Evolutionary conservation across 2,888 invertebrate species (phyloP), one percentile per base, ranked within the genome.

Genomic region (Xanthia togata): DNA sequence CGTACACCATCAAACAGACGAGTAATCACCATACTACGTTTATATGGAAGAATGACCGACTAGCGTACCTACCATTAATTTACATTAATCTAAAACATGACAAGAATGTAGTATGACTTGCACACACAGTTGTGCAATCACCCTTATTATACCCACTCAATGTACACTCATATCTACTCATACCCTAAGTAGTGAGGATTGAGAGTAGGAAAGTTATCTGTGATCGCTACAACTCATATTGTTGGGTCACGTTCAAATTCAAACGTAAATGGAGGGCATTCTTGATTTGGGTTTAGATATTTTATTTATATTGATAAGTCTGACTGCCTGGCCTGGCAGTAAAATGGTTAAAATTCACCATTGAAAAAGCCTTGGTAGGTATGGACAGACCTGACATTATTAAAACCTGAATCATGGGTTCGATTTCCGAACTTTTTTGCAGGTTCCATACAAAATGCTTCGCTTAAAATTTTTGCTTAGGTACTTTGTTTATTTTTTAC

Each of bases 191-290:
- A 57, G 31, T 35, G 35, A 57, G 23, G 20, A 78, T 74, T 74
- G 81, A 59, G 70, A 73, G 72, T 65, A 67, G 41, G 83, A 79
- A 80, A 82, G 81, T 77, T 84, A 88, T 88, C 89, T 83, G 76
- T 70, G 78, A 88, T 88, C 85, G 67, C 55, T 75, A 73, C 69
- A 50, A 53, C 11, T 44, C 44, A 31, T 63, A 86, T 73, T 85
- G 83, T 78, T 60, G 55, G 70, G 73, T 78, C 84, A 84, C 84
- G 84, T 86, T 73, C 70, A 20, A 41, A 59, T 64, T 35, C 35
- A 11, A 57, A 63, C 38, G 17, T 62, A 73, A 81, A 55, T 50
- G 38, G 57, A 23, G 23, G 17, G n/a, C 31, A 41, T 55, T 63
- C 62, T 73, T 78, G 47, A 38, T 72, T 62, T 57, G 55, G 47